phyloP scores from a whole-genome alignment of 2,113 vertebrate species.

The Eira barbara region DNA sequence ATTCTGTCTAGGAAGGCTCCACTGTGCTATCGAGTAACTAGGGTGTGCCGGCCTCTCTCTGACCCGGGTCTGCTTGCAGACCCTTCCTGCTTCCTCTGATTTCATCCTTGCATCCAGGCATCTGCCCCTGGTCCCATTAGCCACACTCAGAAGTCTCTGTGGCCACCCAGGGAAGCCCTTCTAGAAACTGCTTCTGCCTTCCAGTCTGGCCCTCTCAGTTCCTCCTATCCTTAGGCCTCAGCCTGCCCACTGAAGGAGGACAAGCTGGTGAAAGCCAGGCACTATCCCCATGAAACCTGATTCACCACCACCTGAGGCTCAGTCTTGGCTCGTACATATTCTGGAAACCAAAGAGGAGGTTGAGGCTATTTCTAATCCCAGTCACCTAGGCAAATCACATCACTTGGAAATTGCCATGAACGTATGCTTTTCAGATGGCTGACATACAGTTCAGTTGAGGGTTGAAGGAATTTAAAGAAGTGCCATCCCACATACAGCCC shows the following conservation, averaged over 20 bases:
- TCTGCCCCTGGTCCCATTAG: background rate
- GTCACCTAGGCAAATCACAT: background rate
- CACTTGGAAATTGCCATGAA: background rate
- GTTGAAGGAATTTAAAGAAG: background rate
- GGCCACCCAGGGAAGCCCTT: background rate
- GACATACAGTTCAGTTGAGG: background rate
- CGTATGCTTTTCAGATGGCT: background rate
- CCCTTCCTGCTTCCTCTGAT: background rate
- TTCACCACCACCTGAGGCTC: background rate
- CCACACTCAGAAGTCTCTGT: background rate
- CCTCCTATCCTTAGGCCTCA: background rate
- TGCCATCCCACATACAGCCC: background rate
- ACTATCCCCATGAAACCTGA: background rate
- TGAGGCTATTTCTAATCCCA: background rate
- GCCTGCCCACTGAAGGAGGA: background rate
- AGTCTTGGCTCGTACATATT: background rate
- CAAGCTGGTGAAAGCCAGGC: background rate
- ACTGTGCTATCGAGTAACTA: fast-evolving
- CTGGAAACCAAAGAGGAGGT: background rate
- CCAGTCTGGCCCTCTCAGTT: background rate
- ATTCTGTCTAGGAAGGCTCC: background rate
- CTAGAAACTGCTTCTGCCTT: background rate
- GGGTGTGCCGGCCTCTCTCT: background rate
- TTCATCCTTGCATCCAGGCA: background rate
- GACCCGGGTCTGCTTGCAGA: background rate